phyloP scores from a whole-genome alignment of 2,888 invertebrate genomes.

The Branchinecta sandiegonensis region DNA sequence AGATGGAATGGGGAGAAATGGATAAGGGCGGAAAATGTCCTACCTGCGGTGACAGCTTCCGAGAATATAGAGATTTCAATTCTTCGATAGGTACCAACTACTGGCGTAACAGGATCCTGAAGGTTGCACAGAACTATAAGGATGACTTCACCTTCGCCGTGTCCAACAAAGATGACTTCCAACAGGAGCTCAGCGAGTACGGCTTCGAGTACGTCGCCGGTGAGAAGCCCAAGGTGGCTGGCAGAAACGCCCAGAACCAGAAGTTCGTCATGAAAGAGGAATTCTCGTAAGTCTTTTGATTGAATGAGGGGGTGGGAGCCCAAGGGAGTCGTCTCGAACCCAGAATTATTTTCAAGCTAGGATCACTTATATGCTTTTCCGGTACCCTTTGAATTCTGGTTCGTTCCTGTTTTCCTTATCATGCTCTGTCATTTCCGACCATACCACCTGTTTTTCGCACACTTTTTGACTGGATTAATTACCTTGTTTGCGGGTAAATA shows the following conservation, averaged over 20 bases:
- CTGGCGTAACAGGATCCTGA: slow-evolving; percentile 92
- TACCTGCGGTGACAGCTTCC: neutral
- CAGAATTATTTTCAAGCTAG: too few relatives aligned
- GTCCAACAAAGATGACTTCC: slow-evolving; percentile 83
- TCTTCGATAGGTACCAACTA: slow-evolving; percentile 64
- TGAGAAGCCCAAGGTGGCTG: slow-evolving; percentile 79
- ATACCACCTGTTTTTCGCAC: too few relatives aligned
- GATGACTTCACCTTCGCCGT: slow-evolving; percentile 67
- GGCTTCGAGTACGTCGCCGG: slow-evolving; percentile 72
- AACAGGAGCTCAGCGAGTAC: slow-evolving; percentile 82
- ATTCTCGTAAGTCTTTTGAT: slow-evolving; percentile 51
- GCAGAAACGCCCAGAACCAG: slow-evolving; percentile 62
- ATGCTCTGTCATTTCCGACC: too few relatives aligned
- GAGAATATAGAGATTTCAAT: slow-evolving; percentile 9
- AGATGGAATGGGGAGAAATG: too few relatives aligned
- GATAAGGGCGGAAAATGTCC: too few relatives aligned
- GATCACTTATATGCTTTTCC: neutral
- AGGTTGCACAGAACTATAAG: slow-evolving; percentile 58
- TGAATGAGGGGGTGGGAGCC: too few relatives aligned
- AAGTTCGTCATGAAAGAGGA: slow-evolving; percentile 80
- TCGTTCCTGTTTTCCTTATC: neutral
- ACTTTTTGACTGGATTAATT: too few relatives aligned
- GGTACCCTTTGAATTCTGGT: neutral
- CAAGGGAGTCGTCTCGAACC: too few relatives aligned
- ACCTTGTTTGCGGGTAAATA: too few relatives aligned